These are phyloP conservation scores for Andrena bucephala DNA, from an alignment of 2,888 invertebrate genomes.

Conservation along the genomic window DNA sequence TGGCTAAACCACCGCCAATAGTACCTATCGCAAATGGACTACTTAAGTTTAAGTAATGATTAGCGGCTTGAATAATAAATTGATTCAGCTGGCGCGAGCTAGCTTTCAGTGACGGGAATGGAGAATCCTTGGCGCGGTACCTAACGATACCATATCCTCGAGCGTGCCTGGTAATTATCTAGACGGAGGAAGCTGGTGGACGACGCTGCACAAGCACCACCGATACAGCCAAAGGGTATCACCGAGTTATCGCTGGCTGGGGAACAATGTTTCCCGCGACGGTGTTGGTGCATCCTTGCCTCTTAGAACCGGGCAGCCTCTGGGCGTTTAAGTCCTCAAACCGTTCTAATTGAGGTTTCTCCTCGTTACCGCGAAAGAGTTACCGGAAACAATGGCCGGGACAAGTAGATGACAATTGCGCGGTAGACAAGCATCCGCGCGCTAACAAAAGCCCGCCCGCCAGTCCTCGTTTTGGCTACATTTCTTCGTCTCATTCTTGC, in stretches of 20 bases:
- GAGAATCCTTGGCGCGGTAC: neutral
- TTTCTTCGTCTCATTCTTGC: conserved; percentile 52
- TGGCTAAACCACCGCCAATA: too few species aligned
- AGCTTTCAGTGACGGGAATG: neutral
- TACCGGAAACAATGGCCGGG: conserved; percentile 80
- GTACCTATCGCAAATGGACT: too few species aligned
- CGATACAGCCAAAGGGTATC: conserved; percentile 49
- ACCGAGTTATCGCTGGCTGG: conserved; percentile 47
- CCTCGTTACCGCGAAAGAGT: conserved; percentile 83
- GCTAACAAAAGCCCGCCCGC: conserved; percentile 76
- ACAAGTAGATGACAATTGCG: conserved; percentile 80
- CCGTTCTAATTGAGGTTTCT: conserved; percentile 84
- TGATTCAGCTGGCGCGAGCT: too few species aligned
- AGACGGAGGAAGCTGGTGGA: conserved; percentile 19
- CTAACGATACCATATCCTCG: conserved; percentile 38
- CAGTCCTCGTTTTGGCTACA: conserved; percentile 58
- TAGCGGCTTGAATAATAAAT: too few species aligned
- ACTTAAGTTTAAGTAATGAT: too few species aligned
- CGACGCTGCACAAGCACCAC: conserved; percentile 20
- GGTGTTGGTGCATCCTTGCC: conserved; percentile 63
- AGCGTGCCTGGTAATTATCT: conserved; percentile 45
- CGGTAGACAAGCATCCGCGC: conserved; percentile 67
- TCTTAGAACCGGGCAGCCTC: conserved; percentile 82
- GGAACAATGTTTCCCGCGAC: conserved; percentile 53
- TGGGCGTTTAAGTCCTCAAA: conserved; percentile 84